These are phyloP conservation scores for Cryptosula pallasiana DNA, from an alignment of 2,888 invertebrate species.

Conservation along the genomic window DNA sequence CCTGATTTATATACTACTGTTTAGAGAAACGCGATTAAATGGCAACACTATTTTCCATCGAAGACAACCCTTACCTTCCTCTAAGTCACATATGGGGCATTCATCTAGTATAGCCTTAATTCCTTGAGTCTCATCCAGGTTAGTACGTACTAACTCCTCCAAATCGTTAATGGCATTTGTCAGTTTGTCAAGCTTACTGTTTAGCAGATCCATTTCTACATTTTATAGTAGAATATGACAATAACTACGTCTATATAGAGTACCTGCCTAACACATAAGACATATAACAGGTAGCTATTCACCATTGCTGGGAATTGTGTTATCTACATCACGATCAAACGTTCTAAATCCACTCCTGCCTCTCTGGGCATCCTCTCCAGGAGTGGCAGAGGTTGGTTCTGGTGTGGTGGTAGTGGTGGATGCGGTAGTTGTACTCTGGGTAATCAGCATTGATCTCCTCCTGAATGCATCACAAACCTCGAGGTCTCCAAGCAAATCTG, in stretches of 20 bases:
- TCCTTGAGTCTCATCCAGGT: background rate
- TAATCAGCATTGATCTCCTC: constrained; percentile 18
- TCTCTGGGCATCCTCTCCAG: constrained; percentile 12
- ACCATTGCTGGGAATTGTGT: constrained; percentile 9
- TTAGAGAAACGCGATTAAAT: no score
- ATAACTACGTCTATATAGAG: background rate
- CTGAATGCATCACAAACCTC: constrained; percentile 22
- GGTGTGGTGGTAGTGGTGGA: background rate
- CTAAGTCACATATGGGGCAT: constrained; percentile 10
- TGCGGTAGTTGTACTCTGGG: background rate
- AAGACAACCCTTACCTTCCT: constrained; percentile 18
- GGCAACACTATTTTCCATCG: no score
- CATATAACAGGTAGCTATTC: background rate
- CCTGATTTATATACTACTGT: no score
- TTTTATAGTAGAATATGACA: background rate
- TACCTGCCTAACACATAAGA: background rate
- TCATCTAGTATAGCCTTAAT: constrained; percentile 2
- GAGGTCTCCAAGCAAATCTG: constrained; percentile 5
- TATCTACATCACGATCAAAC: constrained; percentile 3
- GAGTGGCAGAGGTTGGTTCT: background rate
- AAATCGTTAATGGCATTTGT: constrained; percentile 11
- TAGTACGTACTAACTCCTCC: background rate
- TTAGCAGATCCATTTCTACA: constrained; percentile 1
- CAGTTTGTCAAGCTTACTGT: background rate
- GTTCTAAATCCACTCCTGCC: constrained; percentile 3